These are phyloP conservation scores for Hemistola chrysoprasaria DNA, from an alignment of 2,888 invertebrate species.

Conservation along the genomic window DNA sequence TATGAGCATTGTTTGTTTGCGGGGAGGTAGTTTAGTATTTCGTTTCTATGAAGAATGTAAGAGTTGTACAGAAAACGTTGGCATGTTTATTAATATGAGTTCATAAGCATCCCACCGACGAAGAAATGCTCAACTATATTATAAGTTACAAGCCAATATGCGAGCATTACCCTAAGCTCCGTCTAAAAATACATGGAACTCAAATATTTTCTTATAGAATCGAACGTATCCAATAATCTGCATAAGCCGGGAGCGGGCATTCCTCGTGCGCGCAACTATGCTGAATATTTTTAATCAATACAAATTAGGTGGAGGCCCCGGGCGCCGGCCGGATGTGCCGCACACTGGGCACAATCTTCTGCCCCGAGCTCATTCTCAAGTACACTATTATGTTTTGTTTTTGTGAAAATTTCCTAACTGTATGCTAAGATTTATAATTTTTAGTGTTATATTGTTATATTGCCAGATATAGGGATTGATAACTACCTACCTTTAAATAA, in stretches of 20 bases:
- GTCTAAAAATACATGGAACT: conserved; percentile 30
- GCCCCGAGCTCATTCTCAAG: no score
- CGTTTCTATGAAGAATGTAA: conserved; percentile 7
- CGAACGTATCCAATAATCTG: conserved; percentile 56
- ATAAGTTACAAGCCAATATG: conserved; percentile 1
- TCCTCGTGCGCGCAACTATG: conserved; percentile 68
- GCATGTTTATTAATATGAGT: no score
- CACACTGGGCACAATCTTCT: conserved; percentile 38
- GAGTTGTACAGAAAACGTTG: no score
- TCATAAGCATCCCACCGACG: no score
- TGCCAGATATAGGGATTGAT: no score
- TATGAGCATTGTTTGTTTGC: conserved; percentile 13
- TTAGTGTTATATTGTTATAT: no score
- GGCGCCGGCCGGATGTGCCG: conserved; percentile 54
- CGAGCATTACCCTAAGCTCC: conserved; percentile 16
- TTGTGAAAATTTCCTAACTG: no score
- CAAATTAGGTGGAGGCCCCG: conserved; percentile 76
- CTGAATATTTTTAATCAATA: conserved; percentile 83
- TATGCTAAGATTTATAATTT: no score
- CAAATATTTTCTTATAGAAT: conserved; percentile 46
- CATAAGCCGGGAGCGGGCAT: conserved; percentile 49
- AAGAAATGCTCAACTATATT: not conserved
- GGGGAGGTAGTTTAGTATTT: conserved; percentile 6
- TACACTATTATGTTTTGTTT: no score
- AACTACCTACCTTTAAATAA: no score